Evolutionary conservation across 2,888 invertebrate species (phyloP), one percentile per base, ranked within the genome.

Genomic region (Athalia circularis): DNA sequence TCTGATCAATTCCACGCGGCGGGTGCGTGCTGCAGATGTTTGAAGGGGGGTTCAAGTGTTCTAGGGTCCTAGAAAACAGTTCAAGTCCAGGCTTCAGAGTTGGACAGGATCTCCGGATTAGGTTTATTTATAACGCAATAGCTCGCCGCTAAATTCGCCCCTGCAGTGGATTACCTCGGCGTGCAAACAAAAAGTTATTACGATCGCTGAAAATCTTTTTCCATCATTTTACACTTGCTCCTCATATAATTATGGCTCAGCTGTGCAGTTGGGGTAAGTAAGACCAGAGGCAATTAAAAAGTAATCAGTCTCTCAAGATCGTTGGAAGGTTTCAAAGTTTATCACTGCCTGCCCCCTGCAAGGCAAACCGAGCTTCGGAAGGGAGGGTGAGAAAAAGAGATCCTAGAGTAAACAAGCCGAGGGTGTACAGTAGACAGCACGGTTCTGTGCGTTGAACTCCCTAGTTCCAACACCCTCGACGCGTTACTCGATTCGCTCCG

Each of bases 321-420:
- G 57, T 72, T 72, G 72, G 59, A 72, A 72, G 72, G 72, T 57
- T 72, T 72, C 72, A 45, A 72, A 72, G 57, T 72, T 72, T 72
- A 72, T 72, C 57, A 59, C 59, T 45, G 57, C 29, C 2, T 29
- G 29, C 29, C 29, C 29, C 29, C 29, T 29, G 29, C 29, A 29
- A 29, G 29, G 29, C 29, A 29, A 29, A 29, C 29, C 29, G 29
- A 29, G 72, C 59, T 29, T 57, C 11, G 29, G 45, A 72, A 47
- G 57, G 8, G n/a, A 59, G 72, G 72, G 72, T 70, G 72, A 72
- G 72, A 48, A 59, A 47, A 57, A 47, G 57, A 72, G 45, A 59
- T 43, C 59, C 13, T 13, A 68, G 45, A 9, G 47, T 72, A 72
- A 72, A 72, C 72, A 72, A 47, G 57, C 57, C 4, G 72, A 47